phyloP scores from a whole-genome alignment of 2,113 vertebrate species.

The Gnathonemus longibarbis region DNA sequence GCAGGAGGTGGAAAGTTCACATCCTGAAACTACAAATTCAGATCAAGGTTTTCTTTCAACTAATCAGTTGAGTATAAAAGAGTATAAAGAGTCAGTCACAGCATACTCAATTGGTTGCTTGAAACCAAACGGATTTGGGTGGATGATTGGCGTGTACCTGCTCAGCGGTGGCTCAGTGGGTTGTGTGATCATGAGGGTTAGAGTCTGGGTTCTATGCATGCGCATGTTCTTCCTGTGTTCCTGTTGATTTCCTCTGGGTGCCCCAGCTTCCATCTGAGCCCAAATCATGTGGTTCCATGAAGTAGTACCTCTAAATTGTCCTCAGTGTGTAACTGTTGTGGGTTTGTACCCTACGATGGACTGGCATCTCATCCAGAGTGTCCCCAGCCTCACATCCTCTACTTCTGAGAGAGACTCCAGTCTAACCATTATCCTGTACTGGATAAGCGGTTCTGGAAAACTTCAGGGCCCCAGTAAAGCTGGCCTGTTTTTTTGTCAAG shows the following conservation, averaged over 20 bases:
- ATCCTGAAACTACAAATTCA: not conserved
- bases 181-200: not conserved
- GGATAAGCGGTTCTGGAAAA: not conserved
- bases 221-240: not conserved
- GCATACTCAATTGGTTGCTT: no score
- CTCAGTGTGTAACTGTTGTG: not conserved
- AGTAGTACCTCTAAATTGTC: not conserved
- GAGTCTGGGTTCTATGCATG: not conserved
- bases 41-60: no score
- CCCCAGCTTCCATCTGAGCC: not conserved
- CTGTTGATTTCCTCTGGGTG: not conserved
- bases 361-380: not conserved
- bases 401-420: not conserved
- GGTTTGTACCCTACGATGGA: not conserved
- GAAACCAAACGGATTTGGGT: no score
- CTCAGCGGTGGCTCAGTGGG: not conserved
- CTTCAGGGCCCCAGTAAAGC: not conserved
- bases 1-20: not conserved
- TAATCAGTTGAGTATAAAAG: no score
- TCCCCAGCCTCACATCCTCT: not conserved
- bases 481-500: not conserved
- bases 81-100: no score
- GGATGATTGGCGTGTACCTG: not conserved
- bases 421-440: not conserved
- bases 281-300: not conserved